A percentile compares a stretch with the other conserved stretches of the same genome.
These are phyloP conservation scores for Lates calcarifer DNA, from an alignment of 2,113 vertebrate species.

Conservation along the genomic window DNA sequence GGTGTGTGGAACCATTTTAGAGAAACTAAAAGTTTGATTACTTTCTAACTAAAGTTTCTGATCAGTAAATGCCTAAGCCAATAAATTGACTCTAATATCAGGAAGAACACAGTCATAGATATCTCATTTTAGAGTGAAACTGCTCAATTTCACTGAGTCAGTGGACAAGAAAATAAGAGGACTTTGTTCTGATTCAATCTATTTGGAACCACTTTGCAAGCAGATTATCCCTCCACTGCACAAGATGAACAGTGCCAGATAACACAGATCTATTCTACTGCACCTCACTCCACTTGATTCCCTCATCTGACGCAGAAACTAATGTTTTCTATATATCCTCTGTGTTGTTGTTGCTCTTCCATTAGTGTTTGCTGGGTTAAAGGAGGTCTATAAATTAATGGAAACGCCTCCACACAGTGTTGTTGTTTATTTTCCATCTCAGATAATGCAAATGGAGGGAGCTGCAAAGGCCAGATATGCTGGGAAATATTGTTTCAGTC, in stretches of 20 bases:
- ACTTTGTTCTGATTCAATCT: conserved; percentile 59
- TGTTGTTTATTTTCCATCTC: conserved; percentile 52
- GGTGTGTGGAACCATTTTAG: not conserved
- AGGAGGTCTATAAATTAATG: conserved; percentile 53
- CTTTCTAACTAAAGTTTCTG: not conserved
- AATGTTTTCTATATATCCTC: conserved; percentile 6
- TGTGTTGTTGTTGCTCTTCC: conserved; percentile 16
- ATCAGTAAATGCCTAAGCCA: not conserved
- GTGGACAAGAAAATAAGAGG: conserved; percentile 54
- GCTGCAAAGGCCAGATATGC: conserved; percentile 46
- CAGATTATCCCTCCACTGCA: conserved; percentile 44
- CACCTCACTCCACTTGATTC: conserved; percentile 19
- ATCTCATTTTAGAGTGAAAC: conserved; percentile 22
- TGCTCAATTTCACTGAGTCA: conserved; percentile 46
- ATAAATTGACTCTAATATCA: not conserved
- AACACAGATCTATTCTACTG: conserved; percentile 27
- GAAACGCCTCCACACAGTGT: conserved; percentile 43
- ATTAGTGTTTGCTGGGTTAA: conserved; percentile 55
- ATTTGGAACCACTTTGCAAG: conserved; percentile 63
- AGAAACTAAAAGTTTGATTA: not conserved
- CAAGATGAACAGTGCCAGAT: conserved; percentile 43
- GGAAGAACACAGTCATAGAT: not conserved
- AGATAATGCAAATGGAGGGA: conserved; percentile 35
- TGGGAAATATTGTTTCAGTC: conserved; percentile 4
- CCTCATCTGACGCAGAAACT: not conserved